These are phyloP conservation scores for Temnothorax longispinosus DNA, from an alignment of 1,140 invertebrate species.

Conservation along the genomic window DNA sequence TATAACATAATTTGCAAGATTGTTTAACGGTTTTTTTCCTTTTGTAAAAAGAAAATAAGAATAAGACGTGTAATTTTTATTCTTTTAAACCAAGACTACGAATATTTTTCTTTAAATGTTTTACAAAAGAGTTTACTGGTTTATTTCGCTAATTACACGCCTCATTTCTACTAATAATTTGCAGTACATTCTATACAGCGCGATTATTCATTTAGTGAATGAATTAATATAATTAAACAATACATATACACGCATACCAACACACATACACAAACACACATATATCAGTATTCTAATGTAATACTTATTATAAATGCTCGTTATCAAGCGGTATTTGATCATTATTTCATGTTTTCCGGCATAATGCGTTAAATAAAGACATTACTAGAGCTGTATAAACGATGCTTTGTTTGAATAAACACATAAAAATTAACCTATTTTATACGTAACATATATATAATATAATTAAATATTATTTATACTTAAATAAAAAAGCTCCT, in stretches of 20 bases:
- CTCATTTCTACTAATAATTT: slow-evolving; percentile 39
- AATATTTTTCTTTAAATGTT: not conserved
- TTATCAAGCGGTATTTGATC: slow-evolving; percentile 35
- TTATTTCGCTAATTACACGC: slow-evolving; percentile 25
- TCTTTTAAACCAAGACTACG: not conserved
- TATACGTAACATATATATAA: not conserved
- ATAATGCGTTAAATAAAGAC: not conserved
- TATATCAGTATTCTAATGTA: slow-evolving; percentile 22
- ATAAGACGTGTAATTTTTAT: not conserved
- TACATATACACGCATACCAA: not conserved
- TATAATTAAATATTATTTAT: not conserved
- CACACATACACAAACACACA: not conserved
- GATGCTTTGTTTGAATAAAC: not conserved
- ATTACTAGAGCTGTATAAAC: not conserved
- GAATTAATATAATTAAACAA: slow-evolving; percentile 49
- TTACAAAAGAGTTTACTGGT: not conserved
- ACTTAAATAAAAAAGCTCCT: not conserved
- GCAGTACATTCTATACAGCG: not conserved
- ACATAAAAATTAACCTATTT: not conserved
- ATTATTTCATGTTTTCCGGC: not conserved
- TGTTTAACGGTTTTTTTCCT: not conserved
- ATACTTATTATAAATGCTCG: slow-evolving; percentile 45
- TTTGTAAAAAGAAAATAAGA: not conserved
- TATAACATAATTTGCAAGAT: not conserved
- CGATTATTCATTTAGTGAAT: slow-evolving; percentile 45